A percentile compares a stretch with the other conserved stretches of the same genome.
Evolutionary conservation across 2,888 invertebrate species (phyloP).

Genomic region (Apamea sordens): DNA sequence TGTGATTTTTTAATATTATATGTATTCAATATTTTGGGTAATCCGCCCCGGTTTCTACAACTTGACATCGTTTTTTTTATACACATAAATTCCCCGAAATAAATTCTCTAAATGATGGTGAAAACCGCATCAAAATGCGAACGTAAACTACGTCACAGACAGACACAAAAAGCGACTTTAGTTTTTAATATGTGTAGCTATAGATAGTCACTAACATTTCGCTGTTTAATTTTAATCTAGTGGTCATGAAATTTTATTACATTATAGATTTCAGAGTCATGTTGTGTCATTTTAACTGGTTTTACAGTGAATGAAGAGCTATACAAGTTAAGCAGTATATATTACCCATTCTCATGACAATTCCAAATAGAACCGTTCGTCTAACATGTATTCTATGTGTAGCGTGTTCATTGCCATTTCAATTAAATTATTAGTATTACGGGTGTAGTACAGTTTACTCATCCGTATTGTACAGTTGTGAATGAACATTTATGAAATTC

Average conservation of each 20-base stretch:
- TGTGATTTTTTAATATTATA: not conserved
- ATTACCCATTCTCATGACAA: slow-evolving; percentile 18
- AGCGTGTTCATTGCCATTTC: slow-evolving; percentile 79
- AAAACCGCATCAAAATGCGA: not conserved
- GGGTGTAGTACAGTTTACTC: slow-evolving; percentile 50
- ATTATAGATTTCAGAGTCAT: not conserved
- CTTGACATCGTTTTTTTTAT: not conserved
- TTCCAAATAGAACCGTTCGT: slow-evolving; percentile 34
- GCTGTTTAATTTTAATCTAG: not conserved
- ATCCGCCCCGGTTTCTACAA: not conserved
- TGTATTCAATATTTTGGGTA: not conserved
- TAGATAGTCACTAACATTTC: not conserved
- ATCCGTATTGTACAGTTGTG: slow-evolving; percentile 23
- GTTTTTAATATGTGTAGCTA: not conserved
- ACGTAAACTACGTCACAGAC: not conserved
- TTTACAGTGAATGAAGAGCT: not conserved
- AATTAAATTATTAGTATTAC: slow-evolving; percentile 79
- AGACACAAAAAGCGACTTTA: not conserved
- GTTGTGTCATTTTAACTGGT: not conserved
- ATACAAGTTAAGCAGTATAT: not conserved
- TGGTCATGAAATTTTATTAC: not conserved
- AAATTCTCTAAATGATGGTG: not conserved
- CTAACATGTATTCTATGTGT: slow-evolving; percentile 52
- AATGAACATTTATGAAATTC: slow-evolving; percentile 26
- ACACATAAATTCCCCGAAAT: not conserved